Conservation (phyloP, 2,113 vertebrate species). For the Rissa tridactyla region DNA sequence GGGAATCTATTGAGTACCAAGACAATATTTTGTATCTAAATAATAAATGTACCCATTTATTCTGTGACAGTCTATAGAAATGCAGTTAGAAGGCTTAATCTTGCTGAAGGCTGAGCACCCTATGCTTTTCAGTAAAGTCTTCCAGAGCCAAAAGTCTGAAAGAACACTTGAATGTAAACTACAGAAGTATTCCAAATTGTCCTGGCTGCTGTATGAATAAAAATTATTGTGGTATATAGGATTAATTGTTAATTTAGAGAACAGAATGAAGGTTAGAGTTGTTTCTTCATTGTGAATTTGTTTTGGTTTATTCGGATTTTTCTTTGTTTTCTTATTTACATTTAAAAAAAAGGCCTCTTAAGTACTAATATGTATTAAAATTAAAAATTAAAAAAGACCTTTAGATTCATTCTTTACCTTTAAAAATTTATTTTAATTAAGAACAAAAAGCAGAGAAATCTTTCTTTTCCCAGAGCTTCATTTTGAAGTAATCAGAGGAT, state of each 20-base stretch:
- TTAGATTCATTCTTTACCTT: background rate
- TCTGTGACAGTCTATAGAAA: background rate
- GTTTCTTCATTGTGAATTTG: background rate
- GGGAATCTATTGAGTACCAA: background rate
- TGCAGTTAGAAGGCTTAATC: background rate
- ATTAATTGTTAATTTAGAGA: background rate
- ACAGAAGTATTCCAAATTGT: background rate
- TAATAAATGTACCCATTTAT: conserved; percentile 10
- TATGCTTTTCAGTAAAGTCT: background rate
- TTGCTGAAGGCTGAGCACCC: background rate
- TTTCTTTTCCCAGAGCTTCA: background rate
- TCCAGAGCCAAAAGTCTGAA: background rate
- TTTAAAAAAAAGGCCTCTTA: background rate
- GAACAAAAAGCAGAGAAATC: background rate
- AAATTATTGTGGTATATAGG: background rate
- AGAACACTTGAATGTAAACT: background rate
- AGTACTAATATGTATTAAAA: background rate
- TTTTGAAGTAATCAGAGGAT: background rate
- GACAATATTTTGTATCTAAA: conserved; percentile 24
- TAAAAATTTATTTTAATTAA: background rate
- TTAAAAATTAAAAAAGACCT: background rate
- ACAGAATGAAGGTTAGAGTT: background rate
- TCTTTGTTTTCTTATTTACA: background rate
- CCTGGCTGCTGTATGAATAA: background rate
- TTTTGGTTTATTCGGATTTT: background rate